A percentile compares a stretch with the other conserved stretches of the same genome.
phyloP scores from a whole-genome alignment of 1,140 invertebrate genomes.

The Semibalanus balanoides region DNA sequence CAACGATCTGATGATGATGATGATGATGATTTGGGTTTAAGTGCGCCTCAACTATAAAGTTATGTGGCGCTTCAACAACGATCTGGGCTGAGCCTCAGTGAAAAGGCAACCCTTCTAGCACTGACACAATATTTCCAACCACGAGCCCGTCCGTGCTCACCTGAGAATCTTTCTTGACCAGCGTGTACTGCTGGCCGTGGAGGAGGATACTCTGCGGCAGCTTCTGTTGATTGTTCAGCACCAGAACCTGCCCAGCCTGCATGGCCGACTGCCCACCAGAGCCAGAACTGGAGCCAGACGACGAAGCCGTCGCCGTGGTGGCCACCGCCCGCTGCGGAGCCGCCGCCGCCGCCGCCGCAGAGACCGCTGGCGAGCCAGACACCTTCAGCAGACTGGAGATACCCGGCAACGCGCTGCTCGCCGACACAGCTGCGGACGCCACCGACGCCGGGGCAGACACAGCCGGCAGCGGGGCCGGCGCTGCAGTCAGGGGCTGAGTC shows the following conservation, averaged over 20 bases:
- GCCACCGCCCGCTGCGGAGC: neutral
- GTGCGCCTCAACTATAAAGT: no score
- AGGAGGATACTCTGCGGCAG: slow-evolving; percentile 3
- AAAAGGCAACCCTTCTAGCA: no score
- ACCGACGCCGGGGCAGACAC: neutral
- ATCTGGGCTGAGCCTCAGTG: no score
- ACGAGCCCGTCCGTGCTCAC: no score
- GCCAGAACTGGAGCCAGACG: neutral
- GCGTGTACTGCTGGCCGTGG: slow-evolving; percentile 3
- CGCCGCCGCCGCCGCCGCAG: neutral
- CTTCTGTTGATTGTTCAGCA: slow-evolving; percentile 5
- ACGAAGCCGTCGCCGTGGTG: neutral
- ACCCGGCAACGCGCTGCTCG: neutral
- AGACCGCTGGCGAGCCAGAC: neutral
- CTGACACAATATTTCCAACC: no score
- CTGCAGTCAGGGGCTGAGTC: neutral
- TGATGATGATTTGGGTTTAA: no score
- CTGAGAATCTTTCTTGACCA: neutral
- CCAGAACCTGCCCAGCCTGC: slow-evolving; percentile 4
- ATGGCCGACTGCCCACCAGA: neutral
- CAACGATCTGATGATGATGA: no score
- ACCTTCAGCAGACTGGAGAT: neutral
- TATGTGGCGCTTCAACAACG: no score
- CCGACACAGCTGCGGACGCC: neutral
- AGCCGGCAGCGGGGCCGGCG: neutral